These are phyloP conservation scores for Pachydiplax longipennis DNA, from an alignment of 2,888 invertebrate genomes.

Conservation along the genomic window DNA sequence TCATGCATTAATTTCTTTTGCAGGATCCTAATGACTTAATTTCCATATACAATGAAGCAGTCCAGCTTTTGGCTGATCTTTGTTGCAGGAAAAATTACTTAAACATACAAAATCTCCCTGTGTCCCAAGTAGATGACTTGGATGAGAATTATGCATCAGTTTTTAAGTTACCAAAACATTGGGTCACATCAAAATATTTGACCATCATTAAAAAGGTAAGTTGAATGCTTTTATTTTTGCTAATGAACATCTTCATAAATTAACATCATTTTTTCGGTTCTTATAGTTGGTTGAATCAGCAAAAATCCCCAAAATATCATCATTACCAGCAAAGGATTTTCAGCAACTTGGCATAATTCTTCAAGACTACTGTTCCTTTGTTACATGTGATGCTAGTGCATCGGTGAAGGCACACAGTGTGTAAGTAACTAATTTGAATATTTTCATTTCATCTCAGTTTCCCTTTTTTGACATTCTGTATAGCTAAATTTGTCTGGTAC, in stretches of 20 bases:
- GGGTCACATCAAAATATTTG: background rate
- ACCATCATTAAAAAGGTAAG: background rate
- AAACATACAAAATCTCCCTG: background rate
- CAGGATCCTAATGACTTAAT: constrained; percentile 28
- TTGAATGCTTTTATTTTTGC: background rate
- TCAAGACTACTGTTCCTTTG: background rate
- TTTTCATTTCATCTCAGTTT: background rate
- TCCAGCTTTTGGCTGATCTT: background rate
- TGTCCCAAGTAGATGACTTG: background rate
- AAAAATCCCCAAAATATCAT: constrained; percentile 18
- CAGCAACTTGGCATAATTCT: background rate
- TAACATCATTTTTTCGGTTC: background rate
- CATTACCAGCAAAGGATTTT: background rate
- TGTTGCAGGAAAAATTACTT: constrained; percentile 27
- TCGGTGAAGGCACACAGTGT: background rate
- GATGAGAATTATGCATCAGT: background rate
- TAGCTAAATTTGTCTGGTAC: no score
- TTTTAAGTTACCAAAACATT: background rate
- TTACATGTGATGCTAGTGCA: background rate
- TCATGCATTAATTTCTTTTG: background rate
- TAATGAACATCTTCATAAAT: background rate
- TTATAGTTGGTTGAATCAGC: constrained; percentile 4
- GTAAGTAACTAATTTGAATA: background rate
- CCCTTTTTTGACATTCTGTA: no score
- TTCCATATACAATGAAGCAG: constrained; percentile 14